Conservation (phyloP, 2,797 vertebrate genomes). For the Ctenochaetus hawaiiensis region DNA sequence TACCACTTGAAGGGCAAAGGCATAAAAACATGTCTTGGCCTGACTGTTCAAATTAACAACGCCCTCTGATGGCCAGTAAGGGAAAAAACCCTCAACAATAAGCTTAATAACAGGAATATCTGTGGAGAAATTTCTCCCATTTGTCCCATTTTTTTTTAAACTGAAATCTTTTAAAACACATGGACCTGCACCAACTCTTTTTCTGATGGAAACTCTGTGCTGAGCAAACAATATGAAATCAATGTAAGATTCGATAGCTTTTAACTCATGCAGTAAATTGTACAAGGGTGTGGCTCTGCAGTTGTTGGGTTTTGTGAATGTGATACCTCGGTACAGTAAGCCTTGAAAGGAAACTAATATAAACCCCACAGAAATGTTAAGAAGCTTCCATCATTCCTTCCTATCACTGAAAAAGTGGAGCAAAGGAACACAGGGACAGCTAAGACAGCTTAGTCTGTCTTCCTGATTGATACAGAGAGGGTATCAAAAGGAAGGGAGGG, state of each 20-base stretch:
- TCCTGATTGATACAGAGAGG: constrained; percentile 64
- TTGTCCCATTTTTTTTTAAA: no score
- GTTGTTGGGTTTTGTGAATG: constrained; percentile 6
- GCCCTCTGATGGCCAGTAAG: constrained; percentile 24
- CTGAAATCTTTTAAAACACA: no score
- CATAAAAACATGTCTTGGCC: constrained; percentile 48
- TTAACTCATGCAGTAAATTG: neutral
- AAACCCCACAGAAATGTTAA: constrained; percentile 47
- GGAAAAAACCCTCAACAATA: constrained; percentile 25
- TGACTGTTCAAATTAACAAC: constrained; percentile 43
- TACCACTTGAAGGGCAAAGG: constrained; percentile 48
- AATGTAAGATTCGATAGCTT: neutral
- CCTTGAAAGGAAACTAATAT: constrained; percentile 47
- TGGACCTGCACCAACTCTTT: no score
- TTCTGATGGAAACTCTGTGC: neutral
- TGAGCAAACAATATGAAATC: constrained; percentile 6
- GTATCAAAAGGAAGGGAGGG: constrained; percentile 45
- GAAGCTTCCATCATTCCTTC: constrained; percentile 56
- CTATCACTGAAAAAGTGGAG: constrained; percentile 48
- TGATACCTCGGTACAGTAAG: constrained; percentile 3
- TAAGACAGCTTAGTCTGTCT: constrained; percentile 67
- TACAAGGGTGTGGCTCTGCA: neutral
- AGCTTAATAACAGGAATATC: no score
- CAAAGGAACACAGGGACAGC: constrained; percentile 47
- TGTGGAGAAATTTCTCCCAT: no score